Conservation (phyloP, 1,140 invertebrate genomes). For the Chironomus tepperi region DNA sequence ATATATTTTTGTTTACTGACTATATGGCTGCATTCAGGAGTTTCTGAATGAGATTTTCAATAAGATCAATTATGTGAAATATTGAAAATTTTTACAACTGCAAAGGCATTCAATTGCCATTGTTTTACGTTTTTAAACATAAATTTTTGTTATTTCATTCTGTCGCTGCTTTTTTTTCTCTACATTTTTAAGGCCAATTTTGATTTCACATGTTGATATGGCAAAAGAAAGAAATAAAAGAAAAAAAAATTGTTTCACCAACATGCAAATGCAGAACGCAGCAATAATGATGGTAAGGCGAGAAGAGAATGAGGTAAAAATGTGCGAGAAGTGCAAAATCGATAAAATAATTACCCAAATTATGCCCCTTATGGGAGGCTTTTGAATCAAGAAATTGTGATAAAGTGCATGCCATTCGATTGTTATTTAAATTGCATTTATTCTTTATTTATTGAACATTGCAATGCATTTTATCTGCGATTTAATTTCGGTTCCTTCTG, state of each 20-base stretch:
- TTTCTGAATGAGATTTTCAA: slow-evolving; percentile 18
- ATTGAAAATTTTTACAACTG: slow-evolving; percentile 22
- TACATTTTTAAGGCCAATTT: background rate
- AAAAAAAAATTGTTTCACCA: background rate
- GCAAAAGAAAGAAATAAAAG: too few relatives aligned
- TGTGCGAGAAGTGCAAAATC: background rate
- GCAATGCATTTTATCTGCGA: background rate
- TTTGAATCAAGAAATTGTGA: slow-evolving; percentile 2
- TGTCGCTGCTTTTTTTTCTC: background rate
- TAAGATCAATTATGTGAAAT: slow-evolving; percentile 23
- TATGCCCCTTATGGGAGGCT: background rate
- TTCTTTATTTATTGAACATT: background rate
- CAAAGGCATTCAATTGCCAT: background rate
- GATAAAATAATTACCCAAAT: slow-evolving; percentile 22
- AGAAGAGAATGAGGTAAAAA: background rate
- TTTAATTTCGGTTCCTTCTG: background rate
- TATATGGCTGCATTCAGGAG: background rate
- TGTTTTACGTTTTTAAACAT: slow-evolving; percentile 10
- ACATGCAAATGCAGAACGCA: slow-evolving; percentile 20
- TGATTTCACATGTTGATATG: background rate
- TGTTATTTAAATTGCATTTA: background rate
- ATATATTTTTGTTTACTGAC: background rate
- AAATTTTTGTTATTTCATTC: too few relatives aligned
- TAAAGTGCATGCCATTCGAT: background rate
- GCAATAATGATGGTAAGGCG: background rate